Evolutionary conservation across 2,888 invertebrate species (phyloP), one percentile per base, ranked within the genome.

Genomic region (Drosophila leonis): DNA sequence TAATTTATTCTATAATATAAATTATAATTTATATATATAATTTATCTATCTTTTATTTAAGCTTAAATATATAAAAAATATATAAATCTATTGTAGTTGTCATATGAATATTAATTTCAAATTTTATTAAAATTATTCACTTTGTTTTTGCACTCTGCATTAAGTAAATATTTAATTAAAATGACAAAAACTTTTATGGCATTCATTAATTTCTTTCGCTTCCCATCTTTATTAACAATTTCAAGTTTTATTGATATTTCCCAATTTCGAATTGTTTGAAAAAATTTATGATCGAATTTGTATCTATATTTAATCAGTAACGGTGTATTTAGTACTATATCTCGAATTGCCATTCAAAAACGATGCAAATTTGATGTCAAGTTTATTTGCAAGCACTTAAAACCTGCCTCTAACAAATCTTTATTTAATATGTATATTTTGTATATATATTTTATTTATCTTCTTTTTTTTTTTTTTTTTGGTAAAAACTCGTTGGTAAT

Each of bases 401-500:
- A 65, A 66, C 56, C 63, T 57, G 69, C n/a, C 65, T 35, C 44
- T 37, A 68, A 61, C 46, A 48, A 70, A 70, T 61, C 39, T 65
- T 49, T 54, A 46, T 74, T 66, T 61, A 51, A 51, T 52, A 66
- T 57, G 15, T 41, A 44, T 48, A 31, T 27, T 12, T 46, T 37
- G 6, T 35, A n/a, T 37, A n/a, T 27, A 37, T 42, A 33, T 31
- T 15, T 6, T 13, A 54, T 49, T 54, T 42, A 18, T 29, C 46
- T 37, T 39, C 24, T 37, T 29, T 52, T 59, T 29, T 31, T 29
- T 48, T 37, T 39, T 27, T 37, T 29, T 52, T 59, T 29, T 31
- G 56, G 51, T 29, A 56, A 59, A 71, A 74, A 72, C 74, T 65
- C 24, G 78, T 56, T 62, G 61, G 57, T 64, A 61, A 65, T 70